These are phyloP conservation scores for Venusia cambrica DNA, from an alignment of 2,888 invertebrate species.

Conservation along the genomic window DNA sequence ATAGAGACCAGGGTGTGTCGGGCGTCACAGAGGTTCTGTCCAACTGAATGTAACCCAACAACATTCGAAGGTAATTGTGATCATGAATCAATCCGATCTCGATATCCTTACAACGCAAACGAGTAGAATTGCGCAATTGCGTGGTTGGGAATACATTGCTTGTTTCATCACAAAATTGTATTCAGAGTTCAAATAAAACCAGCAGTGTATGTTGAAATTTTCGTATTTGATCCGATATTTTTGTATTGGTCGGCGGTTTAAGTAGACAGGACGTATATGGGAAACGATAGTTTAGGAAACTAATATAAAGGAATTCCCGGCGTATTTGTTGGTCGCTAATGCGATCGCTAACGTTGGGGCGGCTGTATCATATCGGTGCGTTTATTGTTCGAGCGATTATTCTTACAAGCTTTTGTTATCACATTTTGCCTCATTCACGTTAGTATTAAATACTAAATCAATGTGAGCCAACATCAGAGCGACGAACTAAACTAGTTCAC, in stretches of 20 bases:
- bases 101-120: constrained; percentile 49
- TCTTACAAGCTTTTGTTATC: constrained; percentile 1
- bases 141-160: constrained; percentile 39
- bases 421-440: not conserved
- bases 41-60: constrained; percentile 55
- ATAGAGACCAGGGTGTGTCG: constrained; percentile 35
- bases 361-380: constrained; percentile 22
- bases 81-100: constrained; percentile 75
- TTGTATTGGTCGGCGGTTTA: constrained; percentile 28
- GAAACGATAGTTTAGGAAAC: constrained; percentile 55
- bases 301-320: constrained; percentile 57
- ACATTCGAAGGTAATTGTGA: constrained; percentile 73
- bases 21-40: constrained; percentile 39
- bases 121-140: constrained; percentile 37
- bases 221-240: constrained; percentile 13
- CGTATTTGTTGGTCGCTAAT: constrained; percentile 56
- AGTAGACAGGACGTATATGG: constrained; percentile 40
- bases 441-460: not conserved
- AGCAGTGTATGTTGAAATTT: constrained; percentile 33
- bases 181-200: constrained; percentile 22
- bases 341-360: constrained; percentile 26
- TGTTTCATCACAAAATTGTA: constrained; percentile 26
- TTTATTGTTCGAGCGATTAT: constrained; percentile 11
- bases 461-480: no score
- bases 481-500: no score